phyloP scores from a whole-genome alignment of 2,113 vertebrate genomes.

The Rattus rattus region DNA sequence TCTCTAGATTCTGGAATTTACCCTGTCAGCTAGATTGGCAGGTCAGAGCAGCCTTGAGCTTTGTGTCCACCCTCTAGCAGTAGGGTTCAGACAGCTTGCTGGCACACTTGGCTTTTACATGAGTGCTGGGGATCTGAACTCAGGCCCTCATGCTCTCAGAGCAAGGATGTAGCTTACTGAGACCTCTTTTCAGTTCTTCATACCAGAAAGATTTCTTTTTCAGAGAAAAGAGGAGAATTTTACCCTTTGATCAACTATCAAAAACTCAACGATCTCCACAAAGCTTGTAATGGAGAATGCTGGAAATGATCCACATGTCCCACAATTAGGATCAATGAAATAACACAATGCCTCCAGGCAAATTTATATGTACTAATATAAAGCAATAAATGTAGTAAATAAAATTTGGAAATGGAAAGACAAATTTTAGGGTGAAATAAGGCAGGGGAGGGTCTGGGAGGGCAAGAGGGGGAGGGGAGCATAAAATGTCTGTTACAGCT shows the following conservation, averaged over 20 bases:
- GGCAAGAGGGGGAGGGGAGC: no score
- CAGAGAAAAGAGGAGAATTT: background rate
- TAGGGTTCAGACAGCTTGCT: background rate
- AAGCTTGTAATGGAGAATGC: background rate
- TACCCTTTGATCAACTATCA: background rate
- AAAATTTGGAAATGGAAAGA: background rate
- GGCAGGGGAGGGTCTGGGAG: background rate
- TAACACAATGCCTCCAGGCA: background rate
- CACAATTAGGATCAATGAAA: background rate
- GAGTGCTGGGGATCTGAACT: background rate
- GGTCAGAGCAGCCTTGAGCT: background rate
- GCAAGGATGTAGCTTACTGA: background rate
- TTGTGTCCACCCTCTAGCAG: no score
- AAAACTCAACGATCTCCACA: background rate
- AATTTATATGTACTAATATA: background rate
- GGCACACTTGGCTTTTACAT: background rate
- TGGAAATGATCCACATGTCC: background rate
- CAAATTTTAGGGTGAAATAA: slow-evolving; percentile 26
- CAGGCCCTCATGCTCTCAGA: background rate
- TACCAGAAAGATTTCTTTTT: background rate
- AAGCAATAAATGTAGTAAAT: background rate
- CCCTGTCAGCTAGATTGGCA: no score
- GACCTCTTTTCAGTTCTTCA: background rate
- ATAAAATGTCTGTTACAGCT: background rate
- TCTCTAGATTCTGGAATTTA: background rate